A percentile compares a stretch with the other conserved stretches of the same genome.
phyloP scores from a whole-genome alignment of 1,140 invertebrate species.

The Choristoneura fumiferana region DNA sequence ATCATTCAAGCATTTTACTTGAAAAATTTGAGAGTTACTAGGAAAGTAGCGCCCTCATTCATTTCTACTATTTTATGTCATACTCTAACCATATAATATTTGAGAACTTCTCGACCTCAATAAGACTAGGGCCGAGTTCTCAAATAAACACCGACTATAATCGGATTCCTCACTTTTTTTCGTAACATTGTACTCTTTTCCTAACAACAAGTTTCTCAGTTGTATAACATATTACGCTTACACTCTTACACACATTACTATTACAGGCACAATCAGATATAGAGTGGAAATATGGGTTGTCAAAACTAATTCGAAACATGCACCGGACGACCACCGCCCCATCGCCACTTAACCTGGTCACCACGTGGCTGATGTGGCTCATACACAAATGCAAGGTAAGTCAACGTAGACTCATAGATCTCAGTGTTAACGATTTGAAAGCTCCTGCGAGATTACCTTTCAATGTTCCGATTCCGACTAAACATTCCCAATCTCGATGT shows the following conservation, averaged over 20 bases:
- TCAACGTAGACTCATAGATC: neutral
- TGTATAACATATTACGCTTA: too few species aligned
- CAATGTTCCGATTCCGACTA: too few species aligned
- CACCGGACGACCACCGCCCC: slow-evolving; percentile 98
- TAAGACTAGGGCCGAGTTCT: neutral
- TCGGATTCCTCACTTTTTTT: neutral
- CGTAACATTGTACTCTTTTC: too few species aligned
- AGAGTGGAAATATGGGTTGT: slow-evolving; percentile 99
- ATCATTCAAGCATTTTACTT: too few species aligned
- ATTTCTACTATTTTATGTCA: too few species aligned
- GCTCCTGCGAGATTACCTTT: too few species aligned
- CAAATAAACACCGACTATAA: slow-evolving; percentile 2
- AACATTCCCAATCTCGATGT: too few species aligned
- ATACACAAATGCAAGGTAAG: slow-evolving; percentile 88
- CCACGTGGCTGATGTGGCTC: slow-evolving; percentile 93
- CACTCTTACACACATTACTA: too few species aligned
- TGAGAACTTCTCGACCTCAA: neutral
- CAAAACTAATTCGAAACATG: slow-evolving; percentile 99
- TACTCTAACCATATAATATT: neutral
- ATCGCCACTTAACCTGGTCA: slow-evolving; percentile 97
- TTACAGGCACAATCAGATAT: slow-evolving; percentile 98
- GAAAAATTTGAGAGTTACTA: too few species aligned
- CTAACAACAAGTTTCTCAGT: too few species aligned
- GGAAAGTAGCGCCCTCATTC: too few species aligned
- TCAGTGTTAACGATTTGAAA: too few species aligned